Conservation (phyloP, 1,140 invertebrate genomes). For the Bombus sylvicola region DNA sequence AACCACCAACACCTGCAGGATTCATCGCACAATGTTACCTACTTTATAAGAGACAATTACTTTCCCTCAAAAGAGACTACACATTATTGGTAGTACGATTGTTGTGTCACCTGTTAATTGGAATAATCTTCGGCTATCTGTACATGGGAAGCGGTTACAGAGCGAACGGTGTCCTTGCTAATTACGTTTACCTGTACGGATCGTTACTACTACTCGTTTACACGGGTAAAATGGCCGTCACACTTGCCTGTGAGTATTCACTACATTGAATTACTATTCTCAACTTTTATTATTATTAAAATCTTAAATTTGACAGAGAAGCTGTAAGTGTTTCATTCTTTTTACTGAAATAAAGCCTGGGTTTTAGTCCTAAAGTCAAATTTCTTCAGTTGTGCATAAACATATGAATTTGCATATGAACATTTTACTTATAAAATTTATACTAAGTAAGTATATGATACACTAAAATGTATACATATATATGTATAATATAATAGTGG, state of each 20-base stretch:
- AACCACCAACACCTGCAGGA: constrained; percentile 74
- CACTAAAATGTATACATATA: neutral
- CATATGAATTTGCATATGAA: no score
- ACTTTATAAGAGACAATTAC: constrained; percentile 78
- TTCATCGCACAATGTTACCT: constrained; percentile 80
- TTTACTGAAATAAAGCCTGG: no score
- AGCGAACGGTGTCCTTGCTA: constrained; percentile 92
- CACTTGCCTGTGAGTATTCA: constrained; percentile 92
- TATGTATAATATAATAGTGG: neutral
- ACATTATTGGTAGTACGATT: constrained; percentile 89
- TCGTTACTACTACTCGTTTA: constrained; percentile 95
- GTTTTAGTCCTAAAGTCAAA: no score
- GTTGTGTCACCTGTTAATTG: constrained; percentile 91
- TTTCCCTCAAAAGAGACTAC: constrained; percentile 82
- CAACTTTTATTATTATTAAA: neutral
- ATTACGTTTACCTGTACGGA: constrained; percentile 96
- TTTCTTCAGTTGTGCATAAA: no score
- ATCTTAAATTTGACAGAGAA: no score
- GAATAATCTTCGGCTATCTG: constrained; percentile 93
- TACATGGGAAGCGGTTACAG: constrained; percentile 94
- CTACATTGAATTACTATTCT: neutral
- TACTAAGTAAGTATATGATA: no score
- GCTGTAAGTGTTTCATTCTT: no score
- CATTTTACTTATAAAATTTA: no score
- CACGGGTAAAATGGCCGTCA: constrained; percentile 98